Percentiles rank a stretch among this genome's conserved stretches.
Conservation (phyloP, 2,113 vertebrate genomes). For the Cepphus grylle region DNA sequence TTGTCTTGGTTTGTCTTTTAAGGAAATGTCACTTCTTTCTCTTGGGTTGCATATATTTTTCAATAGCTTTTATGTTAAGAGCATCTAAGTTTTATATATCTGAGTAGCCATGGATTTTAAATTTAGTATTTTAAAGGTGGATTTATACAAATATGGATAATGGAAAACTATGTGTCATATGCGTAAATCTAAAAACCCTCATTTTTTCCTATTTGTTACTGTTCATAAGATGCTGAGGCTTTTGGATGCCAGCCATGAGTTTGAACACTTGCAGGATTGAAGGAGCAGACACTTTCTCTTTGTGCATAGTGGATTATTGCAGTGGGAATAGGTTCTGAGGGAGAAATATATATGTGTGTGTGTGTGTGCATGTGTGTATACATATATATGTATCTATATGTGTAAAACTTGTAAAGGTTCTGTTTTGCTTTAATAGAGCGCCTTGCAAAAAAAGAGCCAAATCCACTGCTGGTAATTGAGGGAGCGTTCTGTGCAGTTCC, state of each 20-base stretch:
- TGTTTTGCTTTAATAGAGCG: neutral
- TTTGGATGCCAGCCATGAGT: neutral
- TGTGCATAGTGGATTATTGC: neutral
- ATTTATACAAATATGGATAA: neutral
- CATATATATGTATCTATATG: too few species aligned
- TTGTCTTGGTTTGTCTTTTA: neutral
- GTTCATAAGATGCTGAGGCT: neutral
- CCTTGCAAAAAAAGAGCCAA: neutral
- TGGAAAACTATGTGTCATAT: neutral
- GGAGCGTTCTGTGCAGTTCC: accelerated
- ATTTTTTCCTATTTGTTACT: neutral
- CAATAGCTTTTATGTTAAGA: neutral
- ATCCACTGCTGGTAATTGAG: neutral
- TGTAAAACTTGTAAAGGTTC: neutral
- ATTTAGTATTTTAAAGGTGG: neutral
- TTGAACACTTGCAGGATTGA: neutral
- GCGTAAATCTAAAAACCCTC: neutral
- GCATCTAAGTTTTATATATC: neutral
- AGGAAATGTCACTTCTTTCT: neutral
- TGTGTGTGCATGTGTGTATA: neutral
- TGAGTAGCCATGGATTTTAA: neutral
- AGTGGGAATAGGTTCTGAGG: neutral
- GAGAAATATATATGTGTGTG: neutral
- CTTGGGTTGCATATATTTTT: neutral
- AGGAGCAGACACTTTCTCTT: neutral